Percentiles rank a stretch among this genome's conserved stretches.
phyloP scores from a whole-genome alignment of 53 echinoderm and acorn worm genomes.

The Echinarachnius parma region DNA sequence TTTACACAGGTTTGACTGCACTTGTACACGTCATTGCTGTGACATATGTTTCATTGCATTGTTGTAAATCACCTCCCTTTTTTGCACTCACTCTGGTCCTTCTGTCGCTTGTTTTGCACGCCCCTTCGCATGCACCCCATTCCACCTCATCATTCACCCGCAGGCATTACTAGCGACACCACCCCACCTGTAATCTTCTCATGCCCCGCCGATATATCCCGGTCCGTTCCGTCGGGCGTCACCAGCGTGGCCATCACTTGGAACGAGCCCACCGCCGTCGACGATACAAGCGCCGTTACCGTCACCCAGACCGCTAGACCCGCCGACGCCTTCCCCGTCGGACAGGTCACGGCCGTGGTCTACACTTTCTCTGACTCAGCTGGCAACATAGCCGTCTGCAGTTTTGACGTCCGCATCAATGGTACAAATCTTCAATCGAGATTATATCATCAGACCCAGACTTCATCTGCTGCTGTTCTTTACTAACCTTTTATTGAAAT shows the following conservation, averaged over 20 bases:
- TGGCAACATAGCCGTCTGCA: conserved; percentile 34
- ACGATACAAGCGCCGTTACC: conserved; percentile 42
- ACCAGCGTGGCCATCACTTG: conserved; percentile 32
- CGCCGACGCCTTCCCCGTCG: conserved; percentile 38
- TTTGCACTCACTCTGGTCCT: too few relatives aligned
- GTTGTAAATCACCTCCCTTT: too few relatives aligned
- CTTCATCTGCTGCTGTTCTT: too few relatives aligned
- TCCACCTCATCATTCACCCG: too few relatives aligned
- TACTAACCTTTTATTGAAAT: too few relatives aligned
- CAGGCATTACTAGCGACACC: conserved; percentile 24
- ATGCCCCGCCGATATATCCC: conserved; percentile 37
- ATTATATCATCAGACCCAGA: too few relatives aligned
- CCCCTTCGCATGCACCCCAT: too few relatives aligned
- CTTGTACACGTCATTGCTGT: too few relatives aligned
- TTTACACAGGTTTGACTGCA: too few relatives aligned
- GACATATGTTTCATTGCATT: too few relatives aligned
- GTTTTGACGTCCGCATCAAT: conserved; percentile 31
- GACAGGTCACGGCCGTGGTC: conserved; percentile 20
- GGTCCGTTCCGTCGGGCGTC: conserved; percentile 17
- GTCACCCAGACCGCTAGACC: conserved; percentile 4
- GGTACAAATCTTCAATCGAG: conserved; percentile 1
- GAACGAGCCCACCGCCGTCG: conserved; percentile 47
- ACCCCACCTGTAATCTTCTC: conserved; percentile 42
- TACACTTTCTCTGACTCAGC: conserved; percentile 53
- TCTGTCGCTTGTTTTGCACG: too few relatives aligned